Percentiles rank a stretch among this genome's conserved stretches.
phyloP scores from a whole-genome alignment of 2,888 invertebrate species.

The Leucania comma region DNA sequence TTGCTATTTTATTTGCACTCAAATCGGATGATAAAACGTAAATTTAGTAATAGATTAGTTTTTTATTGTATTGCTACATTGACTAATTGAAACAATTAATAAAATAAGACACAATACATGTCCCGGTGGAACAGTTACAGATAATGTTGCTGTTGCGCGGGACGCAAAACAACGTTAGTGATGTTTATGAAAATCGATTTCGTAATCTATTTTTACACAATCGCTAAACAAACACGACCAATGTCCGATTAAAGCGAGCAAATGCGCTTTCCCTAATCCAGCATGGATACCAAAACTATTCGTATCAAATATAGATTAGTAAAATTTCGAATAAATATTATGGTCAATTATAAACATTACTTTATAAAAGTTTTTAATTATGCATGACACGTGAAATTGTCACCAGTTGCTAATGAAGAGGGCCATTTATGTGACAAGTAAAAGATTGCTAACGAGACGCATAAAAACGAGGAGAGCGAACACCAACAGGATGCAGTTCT shows the following conservation, averaged over 20 bases:
- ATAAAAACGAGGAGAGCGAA: constrained; percentile 37
- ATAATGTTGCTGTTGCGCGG: no score
- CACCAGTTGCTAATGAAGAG: constrained; percentile 17
- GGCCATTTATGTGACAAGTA: neutral
- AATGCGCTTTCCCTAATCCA: constrained; percentile 20
- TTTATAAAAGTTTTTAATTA: constrained; percentile 8
- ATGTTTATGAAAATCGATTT: constrained; percentile 34
- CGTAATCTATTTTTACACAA: constrained; percentile 31
- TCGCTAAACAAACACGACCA: constrained; percentile 21
- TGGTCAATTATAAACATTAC: constrained; percentile 18
- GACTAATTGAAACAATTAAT: no score
- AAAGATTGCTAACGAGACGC: constrained; percentile 7
- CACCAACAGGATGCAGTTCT: constrained; percentile 42
- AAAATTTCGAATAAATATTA: constrained; percentile 1
- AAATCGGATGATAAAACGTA: no score
- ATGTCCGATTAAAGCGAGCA: constrained; percentile 18
- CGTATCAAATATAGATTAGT: constrained; percentile 27
- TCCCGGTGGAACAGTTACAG: no score
- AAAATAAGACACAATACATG: no score
- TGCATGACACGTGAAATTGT: neutral
- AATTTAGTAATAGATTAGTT: no score
- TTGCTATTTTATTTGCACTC: no score
- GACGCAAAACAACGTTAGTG: no score
- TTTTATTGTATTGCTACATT: no score
- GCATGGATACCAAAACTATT: constrained; percentile 3